Base-by-base conservation (phyloP, 2,888 invertebrate species). In the Orthosia gracilis region DNA sequence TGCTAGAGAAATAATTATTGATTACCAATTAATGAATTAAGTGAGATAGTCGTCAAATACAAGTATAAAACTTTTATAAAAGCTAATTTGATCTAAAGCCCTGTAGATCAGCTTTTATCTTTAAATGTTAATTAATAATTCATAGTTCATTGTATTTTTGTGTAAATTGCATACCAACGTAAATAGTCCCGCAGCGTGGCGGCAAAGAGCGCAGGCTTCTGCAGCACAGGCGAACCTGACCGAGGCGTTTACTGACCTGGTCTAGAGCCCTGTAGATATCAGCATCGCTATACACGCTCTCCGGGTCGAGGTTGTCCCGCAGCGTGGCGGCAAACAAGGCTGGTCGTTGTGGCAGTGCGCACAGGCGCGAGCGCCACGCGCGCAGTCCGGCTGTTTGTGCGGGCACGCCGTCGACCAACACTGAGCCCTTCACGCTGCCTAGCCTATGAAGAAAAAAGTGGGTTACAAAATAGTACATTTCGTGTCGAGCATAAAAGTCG, bases 301-400 rank as follows among this genome's bases (percentile, higher is more conserved):
- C 97, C 0, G 98, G 98, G 92, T 98, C 98, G 57, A 98, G 94
- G 92, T 98, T 98, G 81, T 97, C 97, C 0, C 98, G 94, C 77
- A 98, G 92, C 0, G 98, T 97, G n/a, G 98, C 98, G 1, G 98
- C 97, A 91, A 98, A 98, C 31, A 98, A 91, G 23, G 98, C 97
- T 0, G 98, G 98, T 62, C 98, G 97, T 91, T 98, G 97, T 1
- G 98, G 98, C 79, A 97, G 94, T 26, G 97, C 97, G 78, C 97
- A 97, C 65, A 97, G 96, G 4, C 97, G 94, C 0, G 94, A 91
- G 0, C 97, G 94, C 89, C 97, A 95, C 59, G 95, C 94, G 26
- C 96, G 95, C 17, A 98, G 92, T 0, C 97, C 97, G 0, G 96
- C 95, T 65, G 92, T 87, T 0, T 88, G 89, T 0, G 94, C 92